Evolutionary conservation across 2,113 vertebrate genomes (phyloP).

Genomic region (Saimiri boliviensis): DNA sequence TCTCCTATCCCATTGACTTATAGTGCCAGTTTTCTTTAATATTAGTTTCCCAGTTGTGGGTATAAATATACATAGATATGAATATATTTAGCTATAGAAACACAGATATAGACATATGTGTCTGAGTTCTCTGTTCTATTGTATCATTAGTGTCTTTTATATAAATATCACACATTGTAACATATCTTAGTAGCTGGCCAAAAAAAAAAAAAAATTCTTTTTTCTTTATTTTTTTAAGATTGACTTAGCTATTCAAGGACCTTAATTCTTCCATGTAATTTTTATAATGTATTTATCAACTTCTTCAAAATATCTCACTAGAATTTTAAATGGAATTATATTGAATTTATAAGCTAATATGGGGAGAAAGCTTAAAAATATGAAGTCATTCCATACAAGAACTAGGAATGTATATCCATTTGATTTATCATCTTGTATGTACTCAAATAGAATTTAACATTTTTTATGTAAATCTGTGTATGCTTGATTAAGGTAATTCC

Average conservation of each 20-base stretch:
- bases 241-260: neutral
- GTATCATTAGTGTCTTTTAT: neutral
- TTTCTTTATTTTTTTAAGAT: neutral
- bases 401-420: neutral
- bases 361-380: neutral
- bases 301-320: neutral
- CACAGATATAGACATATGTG: neutral
- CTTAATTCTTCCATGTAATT: constrained; percentile 1
- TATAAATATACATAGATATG: neutral
- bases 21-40: neutral
- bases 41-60: neutral
- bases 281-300: neutral
- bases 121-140: neutral
- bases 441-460: neutral
- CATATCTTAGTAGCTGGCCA: neutral
- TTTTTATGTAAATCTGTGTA: constrained; percentile 26
- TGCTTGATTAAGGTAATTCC: neutral
- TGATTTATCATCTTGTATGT: neutral
- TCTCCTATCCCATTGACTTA: neutral
- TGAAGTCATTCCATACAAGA: neutral
- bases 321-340: constrained; percentile 15
- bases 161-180: neutral
- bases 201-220: neutral
- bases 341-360: neutral
- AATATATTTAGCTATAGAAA: neutral